Evolutionary conservation across 2,888 invertebrate genomes (phyloP).

Genomic region (Drymonia ruficornis): DNA sequence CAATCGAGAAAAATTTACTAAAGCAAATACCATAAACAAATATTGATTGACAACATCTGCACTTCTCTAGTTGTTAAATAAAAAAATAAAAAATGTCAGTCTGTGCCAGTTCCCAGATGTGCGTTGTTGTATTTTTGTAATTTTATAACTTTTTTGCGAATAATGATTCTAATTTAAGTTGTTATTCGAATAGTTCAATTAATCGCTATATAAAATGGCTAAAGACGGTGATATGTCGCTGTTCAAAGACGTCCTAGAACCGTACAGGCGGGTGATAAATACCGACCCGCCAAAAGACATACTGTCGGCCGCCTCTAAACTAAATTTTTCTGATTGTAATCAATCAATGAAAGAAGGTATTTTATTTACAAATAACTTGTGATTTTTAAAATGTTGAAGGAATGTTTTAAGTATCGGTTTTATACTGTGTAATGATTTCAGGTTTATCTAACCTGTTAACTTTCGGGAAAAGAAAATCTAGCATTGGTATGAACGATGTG

Average conservation of each 20-base stretch:
- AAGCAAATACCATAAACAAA: too few relatives aligned
- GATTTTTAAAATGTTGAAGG: not conserved
- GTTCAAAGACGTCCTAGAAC: conserved; percentile 75
- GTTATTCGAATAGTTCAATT: not conserved
- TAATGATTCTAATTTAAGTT: not conserved
- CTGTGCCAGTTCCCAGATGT: conserved; percentile 5
- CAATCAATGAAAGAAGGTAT: conserved; percentile 75
- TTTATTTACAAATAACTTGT: not conserved
- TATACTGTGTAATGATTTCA: conserved; percentile 31
- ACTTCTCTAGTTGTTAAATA: too few relatives aligned
- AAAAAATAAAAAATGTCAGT: too few relatives aligned
- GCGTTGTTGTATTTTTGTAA: conserved; percentile 23
- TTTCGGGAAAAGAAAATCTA: conserved; percentile 73
- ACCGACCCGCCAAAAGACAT: conserved; percentile 78
- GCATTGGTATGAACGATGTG: conserved; percentile 50
- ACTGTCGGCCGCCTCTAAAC: conserved; percentile 69
- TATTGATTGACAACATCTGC: too few relatives aligned
- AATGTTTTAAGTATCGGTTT: not conserved
- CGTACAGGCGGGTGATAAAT: conserved; percentile 77
- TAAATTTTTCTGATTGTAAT: conserved; percentile 79
- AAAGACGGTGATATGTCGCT: conserved; percentile 78
- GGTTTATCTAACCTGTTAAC: conserved; percentile 64
- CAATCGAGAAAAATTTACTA: too few relatives aligned
- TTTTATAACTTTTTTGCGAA: not conserved
- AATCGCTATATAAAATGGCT: conserved; percentile 55